Percentiles rank a stretch among this genome's conserved stretches.
Conservation (phyloP, 1,140 invertebrate species). For the Euura saliciscinereae region DNA sequence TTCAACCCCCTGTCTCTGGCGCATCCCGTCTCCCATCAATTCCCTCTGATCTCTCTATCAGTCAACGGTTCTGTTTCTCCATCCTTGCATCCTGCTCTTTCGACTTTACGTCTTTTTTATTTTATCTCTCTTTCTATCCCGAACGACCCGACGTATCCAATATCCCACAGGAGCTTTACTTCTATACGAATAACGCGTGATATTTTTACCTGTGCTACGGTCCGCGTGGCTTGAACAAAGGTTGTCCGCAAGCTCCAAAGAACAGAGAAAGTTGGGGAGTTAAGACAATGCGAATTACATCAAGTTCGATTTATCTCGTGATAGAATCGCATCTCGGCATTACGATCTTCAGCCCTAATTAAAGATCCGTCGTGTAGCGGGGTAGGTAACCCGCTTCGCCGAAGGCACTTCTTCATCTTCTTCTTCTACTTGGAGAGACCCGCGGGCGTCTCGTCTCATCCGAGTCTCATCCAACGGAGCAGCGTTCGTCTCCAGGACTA, state of each 20-base stretch:
- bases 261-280: slow-evolving; percentile 8
- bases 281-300: slow-evolving; percentile 41
- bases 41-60: slow-evolving; percentile 2
- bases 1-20: not conserved
- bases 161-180: too few relatives aligned
- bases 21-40: not conserved
- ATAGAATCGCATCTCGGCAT: slow-evolving; percentile 41
- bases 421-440: slow-evolving; percentile 16
- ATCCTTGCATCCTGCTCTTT: not conserved
- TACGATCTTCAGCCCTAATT: slow-evolving; percentile 49
- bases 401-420: slow-evolving; percentile 5
- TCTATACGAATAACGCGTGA: too few relatives aligned
- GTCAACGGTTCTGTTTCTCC: not conserved
- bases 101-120: not conserved
- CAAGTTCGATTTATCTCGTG: slow-evolving; percentile 42
- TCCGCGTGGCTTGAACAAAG: too few relatives aligned
- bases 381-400: not conserved
- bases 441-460: too few relatives aligned
- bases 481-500: not conserved
- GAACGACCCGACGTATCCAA: too few relatives aligned
- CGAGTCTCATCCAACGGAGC: not conserved
- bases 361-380: slow-evolving; percentile 35
- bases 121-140: not conserved
- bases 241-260: too few relatives aligned
- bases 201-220: too few relatives aligned